Percentiles rank a stretch among this genome's conserved stretches.
phyloP scores from a whole-genome alignment of 1,140 invertebrate genomes.

The Scaptodrosophila lebanonensis region DNA sequence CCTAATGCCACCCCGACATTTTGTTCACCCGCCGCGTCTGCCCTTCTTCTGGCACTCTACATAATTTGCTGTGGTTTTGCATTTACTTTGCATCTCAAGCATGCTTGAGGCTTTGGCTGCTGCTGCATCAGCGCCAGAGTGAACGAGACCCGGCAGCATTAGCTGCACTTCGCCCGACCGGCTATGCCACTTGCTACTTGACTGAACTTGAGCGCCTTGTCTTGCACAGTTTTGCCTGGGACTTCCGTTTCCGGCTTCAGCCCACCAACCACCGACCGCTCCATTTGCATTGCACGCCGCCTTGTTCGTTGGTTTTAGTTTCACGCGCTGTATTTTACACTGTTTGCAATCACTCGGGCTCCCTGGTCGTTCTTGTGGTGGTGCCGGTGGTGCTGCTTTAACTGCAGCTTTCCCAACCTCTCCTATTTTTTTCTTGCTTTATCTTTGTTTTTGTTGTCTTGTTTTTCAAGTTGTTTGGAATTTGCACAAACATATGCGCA shows the following conservation, averaged over 20 bases:
- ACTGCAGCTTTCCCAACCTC: slow-evolving; percentile 1
- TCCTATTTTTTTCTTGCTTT: slow-evolving; percentile 30
- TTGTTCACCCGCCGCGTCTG: slow-evolving; percentile 21
- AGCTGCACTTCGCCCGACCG: slow-evolving; percentile 17
- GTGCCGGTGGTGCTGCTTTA: background rate
- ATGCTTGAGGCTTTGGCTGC: slow-evolving; percentile 57
- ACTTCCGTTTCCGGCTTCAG: slow-evolving; percentile 58
- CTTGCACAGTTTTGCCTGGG: slow-evolving; percentile 37
- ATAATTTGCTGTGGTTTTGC: slow-evolving; percentile 74
- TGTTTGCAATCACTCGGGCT: slow-evolving; percentile 63
- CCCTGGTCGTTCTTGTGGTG: slow-evolving; percentile 50
- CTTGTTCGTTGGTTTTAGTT: slow-evolving; percentile 61
- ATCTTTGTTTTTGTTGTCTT: slow-evolving; percentile 4
- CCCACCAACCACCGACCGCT: background rate
- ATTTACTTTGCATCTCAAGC: slow-evolving; percentile 70
- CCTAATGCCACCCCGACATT: slow-evolving; percentile 8
- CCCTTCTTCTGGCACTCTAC: slow-evolving; percentile 39
- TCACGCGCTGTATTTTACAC: slow-evolving; percentile 54
- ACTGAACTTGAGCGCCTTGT: slow-evolving; percentile 32
- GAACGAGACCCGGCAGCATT: slow-evolving; percentile 31
- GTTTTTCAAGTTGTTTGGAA: slow-evolving; percentile 45
- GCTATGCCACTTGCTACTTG: slow-evolving; percentile 30
- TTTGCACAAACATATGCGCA: slow-evolving; percentile 67
- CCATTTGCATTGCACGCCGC: slow-evolving; percentile 19
- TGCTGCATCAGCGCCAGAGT: slow-evolving; percentile 2